Base-by-base conservation (phyloP, 2,113 vertebrate species). In the Saimiri boliviensis region DNA sequence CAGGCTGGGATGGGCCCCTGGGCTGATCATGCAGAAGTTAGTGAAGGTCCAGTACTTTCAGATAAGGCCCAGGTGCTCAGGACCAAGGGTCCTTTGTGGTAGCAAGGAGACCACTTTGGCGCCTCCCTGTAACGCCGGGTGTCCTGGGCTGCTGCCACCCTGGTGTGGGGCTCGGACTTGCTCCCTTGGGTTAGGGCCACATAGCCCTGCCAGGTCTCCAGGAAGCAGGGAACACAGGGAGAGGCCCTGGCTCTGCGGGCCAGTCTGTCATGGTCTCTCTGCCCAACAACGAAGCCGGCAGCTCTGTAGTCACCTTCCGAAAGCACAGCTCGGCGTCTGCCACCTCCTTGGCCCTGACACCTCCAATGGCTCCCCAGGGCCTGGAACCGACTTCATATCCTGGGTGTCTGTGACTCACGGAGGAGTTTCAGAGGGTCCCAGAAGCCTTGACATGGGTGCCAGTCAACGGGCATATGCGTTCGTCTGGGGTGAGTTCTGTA, bases 281-380 rank as follows among this genome's bases (percentile, higher is more conserved):
- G 35, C 27, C 60, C 6, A 2, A 1, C 19, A 3, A 0, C 5
- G 4, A 37, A 32, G n/a, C 35, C 37, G 9, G 58, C n/a, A 23
- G 4, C 58, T 56, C 32, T 49, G 45, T 35, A n/a, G 11, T 40
- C 49, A 19, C 14, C 35, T 30, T 47, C 37, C 8, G 58, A 21
- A 56, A 49, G 25, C 25, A 6, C 7, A 45, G 14, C 19, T 86
- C 45, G 58, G 58, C 1, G 40, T 40, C 80, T 23, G 42, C 54
- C 56, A 17, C 45, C 66, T 58, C 49, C 35, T 63, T 0, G 9
- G 60, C 88, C 94, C 80, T 45, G 19, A 79, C 42, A 23, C 23
- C 40, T 32, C 77, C 90, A 5, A 3, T 25, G 60, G 16, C 45
- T 96, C 77, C 52, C 35, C 2, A 47, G 47, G 21, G 13, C 47